These are phyloP conservation scores for Gymnorhina tibicen DNA, from an alignment of 2,113 vertebrate species.

Conservation along the genomic window DNA sequence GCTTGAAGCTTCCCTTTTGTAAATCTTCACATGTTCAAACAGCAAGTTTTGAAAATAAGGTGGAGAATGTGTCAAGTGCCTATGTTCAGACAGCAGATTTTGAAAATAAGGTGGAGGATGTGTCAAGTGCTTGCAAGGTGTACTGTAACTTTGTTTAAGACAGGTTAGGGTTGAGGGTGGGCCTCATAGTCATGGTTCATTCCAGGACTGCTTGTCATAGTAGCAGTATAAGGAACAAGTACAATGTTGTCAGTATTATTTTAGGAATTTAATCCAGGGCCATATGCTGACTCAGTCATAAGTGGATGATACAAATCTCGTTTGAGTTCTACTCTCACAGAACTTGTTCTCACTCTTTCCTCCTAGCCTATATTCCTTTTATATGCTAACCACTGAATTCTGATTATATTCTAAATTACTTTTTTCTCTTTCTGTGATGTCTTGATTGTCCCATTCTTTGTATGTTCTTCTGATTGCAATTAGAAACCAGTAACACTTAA, in stretches of 20 bases:
- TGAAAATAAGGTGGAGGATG: background rate
- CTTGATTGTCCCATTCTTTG: background rate
- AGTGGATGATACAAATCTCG: background rate
- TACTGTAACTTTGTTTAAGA: background rate
- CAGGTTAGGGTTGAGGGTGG: background rate
- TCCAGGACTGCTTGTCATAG: slow-evolving; percentile 22
- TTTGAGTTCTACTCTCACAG: background rate
- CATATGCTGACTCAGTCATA: slow-evolving; percentile 28
- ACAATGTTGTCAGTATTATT: slow-evolving; percentile 10
- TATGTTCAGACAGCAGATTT: slow-evolving; percentile 5
- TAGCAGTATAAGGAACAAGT: background rate
- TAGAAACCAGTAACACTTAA: background rate
- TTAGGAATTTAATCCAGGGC: slow-evolving; percentile 41
- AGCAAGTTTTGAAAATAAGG: background rate
- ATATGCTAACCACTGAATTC: background rate
- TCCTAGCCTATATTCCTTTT: background rate
- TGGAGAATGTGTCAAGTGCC: background rate
- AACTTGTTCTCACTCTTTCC: background rate
- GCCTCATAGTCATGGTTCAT: background rate
- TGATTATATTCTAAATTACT: background rate
- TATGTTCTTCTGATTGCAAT: background rate
- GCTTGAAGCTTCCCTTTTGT: background rate
- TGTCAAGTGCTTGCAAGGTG: slow-evolving; percentile 7
- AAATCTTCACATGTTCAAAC: background rate
- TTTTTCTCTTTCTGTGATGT: background rate